Evolutionary conservation across 2,113 vertebrate species (phyloP), one percentile per base, ranked within the genome.

Genomic region (Petaurus breviceps): DNA sequence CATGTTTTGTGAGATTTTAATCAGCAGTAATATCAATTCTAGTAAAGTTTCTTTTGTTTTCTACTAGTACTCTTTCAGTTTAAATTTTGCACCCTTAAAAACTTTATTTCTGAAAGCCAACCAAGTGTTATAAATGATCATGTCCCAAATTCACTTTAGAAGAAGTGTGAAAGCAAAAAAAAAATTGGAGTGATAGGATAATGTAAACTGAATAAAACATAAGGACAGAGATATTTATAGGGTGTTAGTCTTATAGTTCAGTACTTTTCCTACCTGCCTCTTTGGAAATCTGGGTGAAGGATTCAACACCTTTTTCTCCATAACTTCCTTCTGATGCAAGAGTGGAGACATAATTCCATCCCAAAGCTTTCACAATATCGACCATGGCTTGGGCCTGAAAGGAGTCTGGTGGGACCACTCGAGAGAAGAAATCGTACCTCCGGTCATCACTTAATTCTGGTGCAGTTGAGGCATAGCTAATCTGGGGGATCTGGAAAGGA

Each of bases 351-450:
- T 99, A 99, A 95, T 99, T 99, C 99, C 99, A 99, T 92, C 99
- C 99, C 98, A 99, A 98, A 54, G 99, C 99, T 98, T 99, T 99
- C 96, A 99, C 99, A 47, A 99, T 99, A 98, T 99, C 99, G 98
- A 99, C 99, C 99, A 99, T 99, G 94, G 99, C 99, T 98, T 99
- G 99, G 89, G 99, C 99, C 99, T 99, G 99, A 98, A 99, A 99
- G 53, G 99, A 99, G 98, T 99, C 99, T 0, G 99, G 99, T 68
- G 99, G 99, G 95, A 99, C 99, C 98, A 99, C 99, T 0, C 99
- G 99, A 8, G 99, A 99, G 99, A 99, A 99, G 99, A 99, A 99
- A 98, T 99, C 99, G 89, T 99, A 99, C 93, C 99, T 99, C 37
- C 99, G 98, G 98, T 99, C 99, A 54, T 99, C 99, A 61, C 99